Base-by-base conservation (phyloP, 2,888 invertebrate genomes). In the Lottia gigantea region DNA sequence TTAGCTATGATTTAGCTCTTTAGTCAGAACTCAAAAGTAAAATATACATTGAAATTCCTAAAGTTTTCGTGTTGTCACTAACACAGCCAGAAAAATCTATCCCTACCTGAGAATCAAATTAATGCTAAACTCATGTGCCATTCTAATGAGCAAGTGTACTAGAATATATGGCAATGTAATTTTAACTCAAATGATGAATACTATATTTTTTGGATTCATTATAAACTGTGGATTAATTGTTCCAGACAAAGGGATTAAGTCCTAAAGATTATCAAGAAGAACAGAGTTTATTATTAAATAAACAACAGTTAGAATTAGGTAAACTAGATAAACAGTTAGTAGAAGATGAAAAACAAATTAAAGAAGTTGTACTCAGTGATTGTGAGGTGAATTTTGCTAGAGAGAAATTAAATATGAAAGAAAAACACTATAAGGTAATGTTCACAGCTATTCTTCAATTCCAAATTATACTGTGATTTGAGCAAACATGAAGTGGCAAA, bases 381-480 rank as follows among this genome's bases (percentile, higher is more conserved):
- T 87, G 87, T 85, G 85, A 87, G 72, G 84, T 86, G 1, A 72
- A 76, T 40, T 86, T 78, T 76, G 86, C 86, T n/a, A 77, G 82
- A n/a, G 85, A 85, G 47, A 85, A 87, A 70, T 81, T 87, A 8
- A 80, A 83, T 31, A 75, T 86, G 45, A 85, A 85, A 77, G 86
- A 87, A 71, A 85, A 80, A 73, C 87, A 87, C 72, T 87, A 87
- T 78, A 86, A 85, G 83, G 86, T 86, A 70, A 64, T 19, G 3
- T 31, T 40, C 11, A 8, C 2, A 40, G 12, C 12, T 11, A 11
- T 15, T 26, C 25, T 19, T 64, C 0, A 3, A 64, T 12, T 31
- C 4, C 15, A 64, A n/a, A 11, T 25, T 19, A 16, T 45, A n/a
- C 16, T 45, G 65, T 45, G 40, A 45, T 40, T 40, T n/a, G n/a